Conservation (phyloP, 2,797 vertebrate species). For the Mormyrops boulengeri region DNA sequence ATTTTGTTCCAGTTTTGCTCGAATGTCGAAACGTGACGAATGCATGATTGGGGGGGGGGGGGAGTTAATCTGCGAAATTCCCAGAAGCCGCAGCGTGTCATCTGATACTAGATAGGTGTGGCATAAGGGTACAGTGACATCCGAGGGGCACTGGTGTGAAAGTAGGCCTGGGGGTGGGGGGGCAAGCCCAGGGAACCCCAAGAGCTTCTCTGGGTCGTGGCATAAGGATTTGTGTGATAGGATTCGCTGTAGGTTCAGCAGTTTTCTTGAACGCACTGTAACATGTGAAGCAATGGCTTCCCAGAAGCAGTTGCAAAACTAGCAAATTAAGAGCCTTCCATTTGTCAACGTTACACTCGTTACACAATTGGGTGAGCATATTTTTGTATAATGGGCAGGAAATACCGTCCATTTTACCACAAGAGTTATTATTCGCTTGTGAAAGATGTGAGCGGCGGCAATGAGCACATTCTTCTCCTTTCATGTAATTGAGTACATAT, state of each 20-base stretch:
- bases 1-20: neutral
- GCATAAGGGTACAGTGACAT: neutral
- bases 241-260: neutral
- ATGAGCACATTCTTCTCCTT: neutral
- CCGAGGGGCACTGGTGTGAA: neutral
- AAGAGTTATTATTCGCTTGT: conserved; percentile 11
- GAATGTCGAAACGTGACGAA: neutral
- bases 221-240: neutral
- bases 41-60: neutral
- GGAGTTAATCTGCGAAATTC: neutral
- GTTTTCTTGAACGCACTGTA: neutral
- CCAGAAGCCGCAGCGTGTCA: neutral
- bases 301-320: conserved; percentile 42
- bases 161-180: neutral
- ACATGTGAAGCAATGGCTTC: conserved; percentile 39
- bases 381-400: neutral
- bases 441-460: neutral
- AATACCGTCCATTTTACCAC: conserved; percentile 18
- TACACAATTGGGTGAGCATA: conserved; percentile 30
- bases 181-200: neutral
- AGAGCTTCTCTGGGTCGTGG: neutral
- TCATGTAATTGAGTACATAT: conserved; percentile 9
- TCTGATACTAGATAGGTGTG: neutral
- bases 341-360: conserved; percentile 22
- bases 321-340: conserved; percentile 8